These are phyloP conservation scores for Tolmerus cingulatus DNA, from an alignment of 2,888 invertebrate species.

Conservation along the genomic window DNA sequence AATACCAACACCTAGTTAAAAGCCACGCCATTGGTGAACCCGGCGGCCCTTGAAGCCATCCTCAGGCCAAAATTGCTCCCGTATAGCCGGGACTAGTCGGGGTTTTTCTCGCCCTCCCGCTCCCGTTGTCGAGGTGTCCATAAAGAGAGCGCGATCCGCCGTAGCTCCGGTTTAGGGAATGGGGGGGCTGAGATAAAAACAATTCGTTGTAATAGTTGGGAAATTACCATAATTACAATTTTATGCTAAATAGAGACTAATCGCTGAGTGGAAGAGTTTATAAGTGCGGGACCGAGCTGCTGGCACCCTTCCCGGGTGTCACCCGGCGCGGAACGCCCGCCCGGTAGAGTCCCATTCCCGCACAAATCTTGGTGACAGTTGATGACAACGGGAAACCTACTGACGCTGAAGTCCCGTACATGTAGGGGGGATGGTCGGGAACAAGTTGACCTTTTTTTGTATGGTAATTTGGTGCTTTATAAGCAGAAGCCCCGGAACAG, in stretches of 20 bases:
- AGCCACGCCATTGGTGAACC: not conserved
- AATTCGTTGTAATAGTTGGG: slow-evolving; percentile 45
- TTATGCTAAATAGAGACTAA: slow-evolving; percentile 47
- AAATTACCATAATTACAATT: slow-evolving; percentile 47
- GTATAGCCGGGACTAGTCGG: not conserved
- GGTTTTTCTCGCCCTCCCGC: not conserved
- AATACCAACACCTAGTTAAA: slow-evolving; percentile 12
- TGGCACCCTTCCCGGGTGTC: not conserved
- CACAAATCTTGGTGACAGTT: slow-evolving; percentile 42
- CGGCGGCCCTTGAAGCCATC: not conserved
- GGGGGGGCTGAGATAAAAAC: slow-evolving; percentile 44
- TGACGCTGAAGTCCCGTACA: slow-evolving; percentile 8
- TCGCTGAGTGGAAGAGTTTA: slow-evolving; percentile 45
- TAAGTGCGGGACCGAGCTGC: slow-evolving; percentile 3
- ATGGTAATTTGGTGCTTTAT: slow-evolving; percentile 45
- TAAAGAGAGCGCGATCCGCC: slow-evolving; percentile 19
- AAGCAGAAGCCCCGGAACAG: slow-evolving; percentile 31
- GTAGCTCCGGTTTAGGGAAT: not conserved
- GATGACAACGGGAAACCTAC: slow-evolving; percentile 40
- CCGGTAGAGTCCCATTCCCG: not conserved
- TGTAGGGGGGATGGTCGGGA: slow-evolving; percentile 11
- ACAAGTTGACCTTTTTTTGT: slow-evolving; percentile 43
- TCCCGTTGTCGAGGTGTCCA: not conserved
- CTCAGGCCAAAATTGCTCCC: not conserved
- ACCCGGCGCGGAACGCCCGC: not conserved